These are phyloP conservation scores for Polylopha cassiicola DNA, from an alignment of 2,888 invertebrate genomes.

Conservation along the genomic window DNA sequence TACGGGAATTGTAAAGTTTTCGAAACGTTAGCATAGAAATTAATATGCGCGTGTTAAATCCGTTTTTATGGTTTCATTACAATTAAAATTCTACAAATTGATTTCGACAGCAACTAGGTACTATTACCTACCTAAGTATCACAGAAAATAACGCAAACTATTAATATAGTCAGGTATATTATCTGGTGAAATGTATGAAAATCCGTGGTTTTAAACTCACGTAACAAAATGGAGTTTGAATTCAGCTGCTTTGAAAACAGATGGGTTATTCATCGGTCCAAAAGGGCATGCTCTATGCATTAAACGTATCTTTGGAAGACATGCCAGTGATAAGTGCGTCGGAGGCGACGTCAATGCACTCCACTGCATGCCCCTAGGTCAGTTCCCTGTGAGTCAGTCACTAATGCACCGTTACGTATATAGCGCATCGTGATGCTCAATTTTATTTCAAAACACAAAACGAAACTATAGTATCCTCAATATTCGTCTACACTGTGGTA, in stretches of 20 bases:
- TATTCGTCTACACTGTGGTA: slow-evolving; percentile 25
- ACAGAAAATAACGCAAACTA: no score
- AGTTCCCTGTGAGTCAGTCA: slow-evolving; percentile 74
- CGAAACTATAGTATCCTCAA: neutral
- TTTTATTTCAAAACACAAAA: slow-evolving; percentile 32
- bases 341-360: slow-evolving; percentile 72
- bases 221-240: slow-evolving; percentile 43
- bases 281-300: slow-evolving; percentile 63
- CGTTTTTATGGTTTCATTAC: no score
- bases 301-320: slow-evolving; percentile 62
- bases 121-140: no score
- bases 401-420: slow-evolving; percentile 70
- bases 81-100: no score
- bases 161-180: no score
- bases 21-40: no score
- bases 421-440: slow-evolving; percentile 57
- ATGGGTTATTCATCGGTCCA: slow-evolving; percentile 68
- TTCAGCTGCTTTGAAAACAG: slow-evolving; percentile 54
- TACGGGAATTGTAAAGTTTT: no score
- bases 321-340: slow-evolving; percentile 70
- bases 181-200: slow-evolving; percentile 34
- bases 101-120: no score
- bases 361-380: slow-evolving; percentile 73
- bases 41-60: no score
- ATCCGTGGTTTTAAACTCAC: slow-evolving; percentile 48